Conservation (phyloP, 2,797 vertebrate genomes). For the Lithobates pipiens region DNA sequence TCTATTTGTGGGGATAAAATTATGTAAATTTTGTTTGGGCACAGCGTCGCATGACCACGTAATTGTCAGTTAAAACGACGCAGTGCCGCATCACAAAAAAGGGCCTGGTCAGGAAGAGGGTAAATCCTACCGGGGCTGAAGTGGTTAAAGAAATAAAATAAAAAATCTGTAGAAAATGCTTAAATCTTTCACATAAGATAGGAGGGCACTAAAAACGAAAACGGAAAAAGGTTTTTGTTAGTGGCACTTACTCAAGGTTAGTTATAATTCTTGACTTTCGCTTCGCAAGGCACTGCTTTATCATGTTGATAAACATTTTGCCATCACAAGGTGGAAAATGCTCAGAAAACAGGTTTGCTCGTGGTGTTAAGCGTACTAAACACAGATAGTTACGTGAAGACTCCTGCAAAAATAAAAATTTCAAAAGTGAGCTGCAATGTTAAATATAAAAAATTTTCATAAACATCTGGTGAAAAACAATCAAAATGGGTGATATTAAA, state of each 20-base stretch:
- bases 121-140: no score
- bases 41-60: no score
- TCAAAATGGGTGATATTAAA: no score
- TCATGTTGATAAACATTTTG: conserved; percentile 82
- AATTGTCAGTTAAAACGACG: no score
- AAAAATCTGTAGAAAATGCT: no score
- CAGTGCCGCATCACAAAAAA: no score
- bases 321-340: conserved; percentile 81
- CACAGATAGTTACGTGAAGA: conserved; percentile 83
- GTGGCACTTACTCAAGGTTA: conserved; percentile 85
- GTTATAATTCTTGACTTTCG: conserved; percentile 79
- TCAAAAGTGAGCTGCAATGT: neutral
- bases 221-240: neutral
- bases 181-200: neutral
- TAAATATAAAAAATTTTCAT: neutral
- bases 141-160: no score
- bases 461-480: no score
- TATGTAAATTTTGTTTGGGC: no score
- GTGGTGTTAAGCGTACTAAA: conserved; percentile 87
- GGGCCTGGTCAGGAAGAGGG: no score
- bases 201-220: neutral
- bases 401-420: conserved; percentile 59
- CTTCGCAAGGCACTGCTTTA: conserved; percentile 90
- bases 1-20: no score
- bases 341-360: conserved; percentile 82